Conservation (phyloP, 1,140 invertebrate species). For the Tribolium castaneum region DNA sequence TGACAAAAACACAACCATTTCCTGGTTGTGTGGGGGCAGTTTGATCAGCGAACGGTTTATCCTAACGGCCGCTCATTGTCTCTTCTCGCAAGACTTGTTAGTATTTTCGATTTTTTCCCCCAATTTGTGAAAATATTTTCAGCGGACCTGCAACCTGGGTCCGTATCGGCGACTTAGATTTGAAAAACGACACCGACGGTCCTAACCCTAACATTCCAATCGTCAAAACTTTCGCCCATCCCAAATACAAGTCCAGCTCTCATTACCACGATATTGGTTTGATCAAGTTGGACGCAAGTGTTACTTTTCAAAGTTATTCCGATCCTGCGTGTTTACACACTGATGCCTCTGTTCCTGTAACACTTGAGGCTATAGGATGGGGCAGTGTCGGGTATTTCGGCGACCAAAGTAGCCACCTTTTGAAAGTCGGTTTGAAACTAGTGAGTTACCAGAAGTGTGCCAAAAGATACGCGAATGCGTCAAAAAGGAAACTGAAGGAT, state of each 20-base stretch:
- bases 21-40: conserved; percentile 2
- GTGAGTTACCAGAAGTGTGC: conserved; percentile 55
- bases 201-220: conserved; percentile 45
- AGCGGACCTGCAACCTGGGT: conserved; percentile 44
- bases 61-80: not conserved
- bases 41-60: not conserved
- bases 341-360: not conserved
- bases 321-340: conserved; percentile 65
- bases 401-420: conserved; percentile 63
- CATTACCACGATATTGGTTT: conserved; percentile 68
- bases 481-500: conserved; percentile 14
- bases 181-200: conserved; percentile 32
- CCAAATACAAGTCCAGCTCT: conserved; percentile 61
- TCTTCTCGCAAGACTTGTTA: not conserved
- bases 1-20: not conserved
- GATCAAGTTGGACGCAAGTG: conserved; percentile 62
- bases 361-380: conserved; percentile 65
- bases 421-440: conserved; percentile 65
- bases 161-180: conserved; percentile 44
- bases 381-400: conserved; percentile 59
- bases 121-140: not conserved
- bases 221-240: conserved; percentile 57
- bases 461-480: conserved; percentile 19
- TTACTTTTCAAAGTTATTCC: conserved; percentile 60
- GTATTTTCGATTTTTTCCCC: not conserved